These are phyloP conservation scores for Poecilia latipinna DNA, from an alignment of 2,113 vertebrate species.

Conservation along the genomic window DNA sequence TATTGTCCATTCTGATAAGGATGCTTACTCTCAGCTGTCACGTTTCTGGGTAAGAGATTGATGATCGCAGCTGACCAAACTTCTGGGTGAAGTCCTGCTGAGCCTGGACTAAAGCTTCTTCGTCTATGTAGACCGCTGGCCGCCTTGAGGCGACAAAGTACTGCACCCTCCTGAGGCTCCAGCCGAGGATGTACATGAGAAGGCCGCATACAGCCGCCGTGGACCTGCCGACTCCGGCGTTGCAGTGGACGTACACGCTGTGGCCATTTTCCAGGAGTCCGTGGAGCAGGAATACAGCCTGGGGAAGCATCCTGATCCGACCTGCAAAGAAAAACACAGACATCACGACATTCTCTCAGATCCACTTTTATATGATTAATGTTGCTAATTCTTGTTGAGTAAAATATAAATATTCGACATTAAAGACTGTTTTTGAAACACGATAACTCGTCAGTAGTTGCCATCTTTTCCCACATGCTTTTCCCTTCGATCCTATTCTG, in stretches of 20 bases:
- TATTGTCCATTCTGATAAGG: not conserved
- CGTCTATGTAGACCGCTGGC: conserved; percentile 91
- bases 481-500: not conserved
- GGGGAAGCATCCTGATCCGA: conserved; percentile 91
- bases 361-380: not conserved
- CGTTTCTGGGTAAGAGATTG: conserved; percentile 60
- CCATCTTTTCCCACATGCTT: not conserved
- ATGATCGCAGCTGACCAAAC: conserved; percentile 85
- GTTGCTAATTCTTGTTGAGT: not conserved
- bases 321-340: conserved; percentile 73
- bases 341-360: not conserved
- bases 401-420: not conserved
- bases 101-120: conserved; percentile 88
- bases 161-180: conserved; percentile 90
- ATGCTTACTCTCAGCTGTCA: conserved; percentile 25
- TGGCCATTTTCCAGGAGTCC: conserved; percentile 92
- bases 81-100: conserved; percentile 88
- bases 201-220: conserved; percentile 91
- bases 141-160: conserved; percentile 88
- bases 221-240: conserved; percentile 93
- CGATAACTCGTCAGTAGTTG: not conserved
- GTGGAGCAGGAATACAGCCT: conserved; percentile 92
- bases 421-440: not conserved
- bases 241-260: conserved; percentile 94
- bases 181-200: conserved; percentile 90